Evolutionary conservation across 2,888 invertebrate genomes (phyloP).

Genomic region (Coelinius sp.): DNA sequence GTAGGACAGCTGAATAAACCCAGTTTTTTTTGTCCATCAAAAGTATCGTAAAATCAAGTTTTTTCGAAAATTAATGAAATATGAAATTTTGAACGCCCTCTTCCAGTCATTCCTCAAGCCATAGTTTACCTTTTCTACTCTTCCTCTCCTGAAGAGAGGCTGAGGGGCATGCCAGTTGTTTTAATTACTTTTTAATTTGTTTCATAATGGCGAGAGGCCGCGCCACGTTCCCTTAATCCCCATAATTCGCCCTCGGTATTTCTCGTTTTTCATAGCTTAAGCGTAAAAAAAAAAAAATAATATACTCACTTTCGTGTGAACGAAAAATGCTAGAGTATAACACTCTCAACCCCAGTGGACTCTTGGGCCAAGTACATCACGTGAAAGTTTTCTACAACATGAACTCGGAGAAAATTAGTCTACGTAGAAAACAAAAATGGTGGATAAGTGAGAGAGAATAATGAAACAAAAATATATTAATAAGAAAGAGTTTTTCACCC

Average conservation of each 20-base stretch:
- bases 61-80: too few species aligned
- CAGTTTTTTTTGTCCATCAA: not conserved
- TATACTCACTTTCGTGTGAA: constrained; percentile 40
- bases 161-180: constrained; percentile 52
- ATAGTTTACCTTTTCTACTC: constrained; percentile 9
- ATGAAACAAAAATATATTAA: constrained; percentile 5
- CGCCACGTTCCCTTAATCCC: constrained; percentile 32
- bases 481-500: constrained; percentile 15
- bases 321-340: constrained; percentile 18
- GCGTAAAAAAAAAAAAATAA: constrained; percentile 21
- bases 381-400: constrained; percentile 55
- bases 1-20: not conserved
- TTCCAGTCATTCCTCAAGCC: constrained; percentile 5
- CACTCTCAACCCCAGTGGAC: constrained; percentile 37
- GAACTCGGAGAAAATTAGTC: constrained; percentile 61
- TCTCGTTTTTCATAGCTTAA: constrained; percentile 42
- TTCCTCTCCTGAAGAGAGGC: not conserved
- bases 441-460: constrained; percentile 3
- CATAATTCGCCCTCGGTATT: constrained; percentile 34
- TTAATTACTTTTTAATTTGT: constrained; percentile 68
- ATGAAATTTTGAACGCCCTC: too few species aligned
- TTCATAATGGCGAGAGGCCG: constrained; percentile 57
- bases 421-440: constrained; percentile 48
- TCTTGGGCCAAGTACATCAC: constrained; percentile 62
- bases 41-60: too few species aligned